A percentile compares a stretch with the other conserved stretches of the same genome.
These are phyloP conservation scores for Urocolius indicus DNA, from an alignment of 2,113 vertebrate genomes.

Conservation along the genomic window DNA sequence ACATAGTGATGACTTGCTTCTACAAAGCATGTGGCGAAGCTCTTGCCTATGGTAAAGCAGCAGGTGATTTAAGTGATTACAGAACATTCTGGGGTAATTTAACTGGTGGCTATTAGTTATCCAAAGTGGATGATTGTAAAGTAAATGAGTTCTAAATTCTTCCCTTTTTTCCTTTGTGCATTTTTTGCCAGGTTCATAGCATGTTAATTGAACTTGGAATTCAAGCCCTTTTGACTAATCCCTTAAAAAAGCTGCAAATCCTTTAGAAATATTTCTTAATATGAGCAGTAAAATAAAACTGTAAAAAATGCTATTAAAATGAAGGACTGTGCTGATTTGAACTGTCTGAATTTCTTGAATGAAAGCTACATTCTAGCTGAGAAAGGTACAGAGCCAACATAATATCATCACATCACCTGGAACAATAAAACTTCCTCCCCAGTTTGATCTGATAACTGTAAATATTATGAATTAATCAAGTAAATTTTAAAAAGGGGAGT, in stretches of 20 bases:
- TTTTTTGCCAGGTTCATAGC: constrained; percentile 33
- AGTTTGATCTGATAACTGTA: background rate
- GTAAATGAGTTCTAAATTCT: constrained; percentile 65
- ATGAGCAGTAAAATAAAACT: constrained; percentile 24
- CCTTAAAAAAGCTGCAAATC: constrained; percentile 11
- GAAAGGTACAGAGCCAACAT: background rate
- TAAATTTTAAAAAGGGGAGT: background rate
- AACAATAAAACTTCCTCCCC: background rate
- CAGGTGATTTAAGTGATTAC: constrained; percentile 77
- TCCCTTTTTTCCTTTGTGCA: constrained; percentile 17
- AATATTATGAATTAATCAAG: background rate
- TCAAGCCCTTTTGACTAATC: constrained; percentile 24
- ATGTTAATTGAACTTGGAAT: constrained; percentile 38
- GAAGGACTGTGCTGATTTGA: constrained; percentile 9
- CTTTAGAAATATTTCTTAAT: constrained; percentile 59
- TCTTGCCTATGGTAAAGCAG: constrained; percentile 82
- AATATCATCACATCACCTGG: background rate
- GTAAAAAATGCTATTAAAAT: background rate
- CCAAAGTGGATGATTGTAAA: constrained; percentile 57
- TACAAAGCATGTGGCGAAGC: constrained; percentile 75
- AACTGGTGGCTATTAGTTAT: constrained; percentile 72
- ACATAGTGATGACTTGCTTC: constrained; percentile 82
- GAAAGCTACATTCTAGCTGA: background rate
- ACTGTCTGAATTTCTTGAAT: background rate
- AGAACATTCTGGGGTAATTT: constrained; percentile 69